Evolutionary conservation across 1,140 invertebrate genomes (phyloP).

Genomic region (Bombus affinis): DNA sequence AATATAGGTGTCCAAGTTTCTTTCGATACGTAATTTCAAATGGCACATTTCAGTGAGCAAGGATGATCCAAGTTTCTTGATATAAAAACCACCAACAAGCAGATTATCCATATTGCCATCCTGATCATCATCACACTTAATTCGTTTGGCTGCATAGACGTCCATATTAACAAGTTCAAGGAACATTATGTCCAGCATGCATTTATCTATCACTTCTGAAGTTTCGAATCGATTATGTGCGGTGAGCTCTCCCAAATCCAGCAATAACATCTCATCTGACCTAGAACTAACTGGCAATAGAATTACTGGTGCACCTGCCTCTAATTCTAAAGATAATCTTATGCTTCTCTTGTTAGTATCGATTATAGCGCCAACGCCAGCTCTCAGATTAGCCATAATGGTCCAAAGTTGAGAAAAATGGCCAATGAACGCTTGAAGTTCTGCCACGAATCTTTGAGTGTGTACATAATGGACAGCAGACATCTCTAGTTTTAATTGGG

Average conservation of each 20-base stretch:
- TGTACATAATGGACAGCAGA: constrained; percentile 96
- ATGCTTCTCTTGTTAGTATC: constrained; percentile 75
- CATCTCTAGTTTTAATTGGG: constrained; percentile 91
- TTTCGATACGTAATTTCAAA: constrained; percentile 90
- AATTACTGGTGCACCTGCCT: constrained; percentile 92
- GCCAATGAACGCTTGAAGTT: constrained; percentile 93
- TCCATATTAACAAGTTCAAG: constrained; percentile 93
- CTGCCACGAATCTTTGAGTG: constrained; percentile 95
- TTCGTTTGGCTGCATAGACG: constrained; percentile 87
- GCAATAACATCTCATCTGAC: constrained; percentile 89
- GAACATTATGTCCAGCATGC: constrained; percentile 90
- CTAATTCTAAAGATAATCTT: constrained; percentile 87
- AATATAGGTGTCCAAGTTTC: constrained; percentile 90
- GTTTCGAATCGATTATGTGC: constrained; percentile 89
- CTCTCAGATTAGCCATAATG: constrained; percentile 85
- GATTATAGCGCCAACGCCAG: constrained; percentile 76
- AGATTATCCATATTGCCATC: constrained; percentile 66
- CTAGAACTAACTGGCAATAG: constrained; percentile 93
- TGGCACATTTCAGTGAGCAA: constrained; percentile 91
- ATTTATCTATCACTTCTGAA: constrained; percentile 83
- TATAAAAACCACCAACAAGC: constrained; percentile 82
- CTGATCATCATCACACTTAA: constrained; percentile 65
- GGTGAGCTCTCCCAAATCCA: constrained; percentile 91
- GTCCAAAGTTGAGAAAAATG: constrained; percentile 93
- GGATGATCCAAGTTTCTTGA: constrained; percentile 84